Percentiles rank a stretch among this genome's conserved stretches.
phyloP scores from a whole-genome alignment of 2,113 vertebrate genomes.

The Phrynosoma platyrhinos region DNA sequence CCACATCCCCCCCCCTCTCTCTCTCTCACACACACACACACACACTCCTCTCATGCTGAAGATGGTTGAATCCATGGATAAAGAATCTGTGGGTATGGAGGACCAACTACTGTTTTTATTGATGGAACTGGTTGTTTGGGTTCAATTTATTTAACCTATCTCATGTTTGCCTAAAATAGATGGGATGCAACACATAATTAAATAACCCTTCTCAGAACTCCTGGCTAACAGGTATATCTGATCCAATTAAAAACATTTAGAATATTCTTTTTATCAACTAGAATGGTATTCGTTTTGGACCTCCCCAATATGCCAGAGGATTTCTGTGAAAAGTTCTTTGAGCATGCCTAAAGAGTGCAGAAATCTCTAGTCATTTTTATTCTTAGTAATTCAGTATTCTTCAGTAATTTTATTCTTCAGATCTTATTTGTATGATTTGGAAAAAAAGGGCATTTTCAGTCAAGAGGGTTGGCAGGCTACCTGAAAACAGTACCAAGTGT shows the following conservation, averaged over 20 bases:
- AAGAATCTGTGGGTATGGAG: too few relatives aligned
- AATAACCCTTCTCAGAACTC: background rate
- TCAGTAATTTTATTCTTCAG: background rate
- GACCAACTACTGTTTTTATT: background rate
- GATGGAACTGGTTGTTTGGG: background rate
- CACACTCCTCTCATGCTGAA: too few relatives aligned
- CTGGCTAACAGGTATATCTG: background rate
- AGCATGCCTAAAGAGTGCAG: background rate
- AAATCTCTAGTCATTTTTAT: too few relatives aligned
- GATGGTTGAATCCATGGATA: too few relatives aligned
- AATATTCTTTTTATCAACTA: background rate
- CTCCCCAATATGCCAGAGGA: background rate
- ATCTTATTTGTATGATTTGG: background rate
- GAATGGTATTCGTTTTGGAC: background rate
- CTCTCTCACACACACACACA: too few relatives aligned
- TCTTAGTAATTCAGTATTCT: too few relatives aligned
- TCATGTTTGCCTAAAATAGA: background rate
- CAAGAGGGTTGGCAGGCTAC: background rate
- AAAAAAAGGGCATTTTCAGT: background rate
- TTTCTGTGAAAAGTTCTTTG: background rate
- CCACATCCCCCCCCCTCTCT: background rate
- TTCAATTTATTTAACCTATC: background rate
- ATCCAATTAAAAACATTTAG: background rate
- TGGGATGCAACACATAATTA: background rate
- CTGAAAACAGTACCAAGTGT: background rate